A percentile compares a stretch with the other conserved stretches of the same genome.
Conservation (phyloP, 2,113 vertebrate genomes). For the Xenus cinereus region DNA sequence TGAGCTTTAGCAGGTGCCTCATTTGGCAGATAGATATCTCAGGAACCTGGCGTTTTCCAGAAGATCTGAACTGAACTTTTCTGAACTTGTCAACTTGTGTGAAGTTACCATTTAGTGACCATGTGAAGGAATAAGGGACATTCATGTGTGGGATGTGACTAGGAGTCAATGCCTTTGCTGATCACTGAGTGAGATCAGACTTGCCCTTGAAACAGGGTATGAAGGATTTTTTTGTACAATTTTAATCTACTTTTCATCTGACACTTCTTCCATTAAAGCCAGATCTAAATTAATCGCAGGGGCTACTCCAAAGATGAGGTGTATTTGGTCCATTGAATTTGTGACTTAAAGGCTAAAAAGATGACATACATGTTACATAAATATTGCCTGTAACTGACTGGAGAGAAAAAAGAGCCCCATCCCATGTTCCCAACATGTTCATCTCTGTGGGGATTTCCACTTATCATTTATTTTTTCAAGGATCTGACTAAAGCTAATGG, state of each 20-base stretch:
- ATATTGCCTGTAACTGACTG: not conserved
- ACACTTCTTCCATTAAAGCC: not conserved
- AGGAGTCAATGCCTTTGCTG: not conserved
- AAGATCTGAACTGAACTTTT: not conserved
- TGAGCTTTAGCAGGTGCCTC: not conserved
- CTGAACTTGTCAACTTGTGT: not conserved
- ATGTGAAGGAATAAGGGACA: not conserved
- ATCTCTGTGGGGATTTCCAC: not conserved
- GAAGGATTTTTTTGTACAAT: not conserved
- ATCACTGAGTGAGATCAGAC: not conserved
- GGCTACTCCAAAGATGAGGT: not conserved
- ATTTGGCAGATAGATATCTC: not conserved
- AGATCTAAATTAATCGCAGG: not conserved
- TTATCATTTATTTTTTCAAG: not conserved
- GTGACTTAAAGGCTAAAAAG: conserved; percentile 1
- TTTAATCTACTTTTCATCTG: not conserved
- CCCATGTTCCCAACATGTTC: not conserved
- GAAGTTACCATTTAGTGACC: not conserved
- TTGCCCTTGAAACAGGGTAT: not conserved
- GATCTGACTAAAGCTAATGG: not conserved
- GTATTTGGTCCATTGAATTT: not conserved
- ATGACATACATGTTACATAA: not conserved
- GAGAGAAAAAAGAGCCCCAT: not conserved
- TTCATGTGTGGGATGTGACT: not conserved
- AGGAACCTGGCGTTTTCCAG: not conserved